A percentile compares a stretch with the other conserved stretches of the same genome.
Evolutionary conservation across 92 coral and sea anemone species (phyloP).

Genomic region (Parazoanthus swiftii): DNA sequence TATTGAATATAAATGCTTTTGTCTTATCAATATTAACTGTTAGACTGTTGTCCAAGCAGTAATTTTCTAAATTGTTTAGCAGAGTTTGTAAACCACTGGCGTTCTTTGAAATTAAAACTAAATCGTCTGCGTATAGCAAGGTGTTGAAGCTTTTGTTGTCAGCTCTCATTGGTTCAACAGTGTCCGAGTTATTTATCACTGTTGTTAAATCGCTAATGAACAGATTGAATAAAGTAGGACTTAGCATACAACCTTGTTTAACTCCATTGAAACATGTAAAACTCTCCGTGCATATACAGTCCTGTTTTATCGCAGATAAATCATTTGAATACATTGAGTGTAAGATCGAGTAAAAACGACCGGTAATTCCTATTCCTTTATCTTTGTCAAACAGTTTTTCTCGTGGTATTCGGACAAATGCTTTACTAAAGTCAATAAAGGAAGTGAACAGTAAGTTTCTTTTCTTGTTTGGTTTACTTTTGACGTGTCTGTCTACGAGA

Average conservation of each 20-base stretch:
- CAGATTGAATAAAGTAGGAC: too few species aligned
- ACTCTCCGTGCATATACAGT: conserved; percentile 21
- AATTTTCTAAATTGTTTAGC: too few species aligned
- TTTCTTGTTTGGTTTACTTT: conserved; percentile 40
- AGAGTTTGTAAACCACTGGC: conserved; percentile 13
- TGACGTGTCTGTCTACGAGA: conserved; percentile 45
- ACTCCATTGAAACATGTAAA: conserved; percentile 39
- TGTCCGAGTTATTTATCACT: conserved; percentile 4
- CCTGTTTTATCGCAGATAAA: conserved; percentile 26
- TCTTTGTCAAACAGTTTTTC: conserved; percentile 20
- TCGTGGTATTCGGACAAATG: conserved; percentile 38
- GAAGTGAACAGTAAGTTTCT: conserved; percentile 41
- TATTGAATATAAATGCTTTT: too few species aligned
- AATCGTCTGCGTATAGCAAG: conserved; percentile 8
- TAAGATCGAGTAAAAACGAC: conserved; percentile 19
- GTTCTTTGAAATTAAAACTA: conserved; percentile 1
- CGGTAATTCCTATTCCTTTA: conserved; percentile 15
- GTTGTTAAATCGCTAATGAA: conserved; percentile 36
- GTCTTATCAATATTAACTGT: too few species aligned
- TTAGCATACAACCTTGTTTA: conserved; percentile 44
- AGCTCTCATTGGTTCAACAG: conserved; percentile 1
- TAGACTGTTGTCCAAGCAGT: conserved; percentile 8
- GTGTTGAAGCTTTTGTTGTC: conserved; percentile 16
- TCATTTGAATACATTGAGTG: conserved; percentile 35
- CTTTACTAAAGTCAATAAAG: conserved; percentile 43